Conservation (phyloP, 1,140 invertebrate species). For the Pseudomyrmex pallidus region DNA sequence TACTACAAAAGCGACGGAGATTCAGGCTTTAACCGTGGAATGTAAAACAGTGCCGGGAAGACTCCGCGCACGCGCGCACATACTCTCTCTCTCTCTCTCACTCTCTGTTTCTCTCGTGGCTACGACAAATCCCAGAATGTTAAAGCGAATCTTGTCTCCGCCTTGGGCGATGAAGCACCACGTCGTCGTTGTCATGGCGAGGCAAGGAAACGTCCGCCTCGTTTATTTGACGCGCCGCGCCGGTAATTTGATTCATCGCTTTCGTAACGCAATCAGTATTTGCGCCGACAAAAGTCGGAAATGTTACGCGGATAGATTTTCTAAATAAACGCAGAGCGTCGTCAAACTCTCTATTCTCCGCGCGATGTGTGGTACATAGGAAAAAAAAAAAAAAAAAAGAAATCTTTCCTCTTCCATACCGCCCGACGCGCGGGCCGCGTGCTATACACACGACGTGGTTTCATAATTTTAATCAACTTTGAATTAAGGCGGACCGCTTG, state of each 20-base stretch:
- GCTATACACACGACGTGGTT: conserved; percentile 3
- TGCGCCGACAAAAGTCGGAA: conserved; percentile 41
- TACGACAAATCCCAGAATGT: conserved; percentile 58
- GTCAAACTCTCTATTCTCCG: too few relatives aligned
- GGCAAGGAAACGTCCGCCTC: conserved; percentile 49
- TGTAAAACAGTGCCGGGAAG: conserved; percentile 46
- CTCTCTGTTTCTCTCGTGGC: not conserved
- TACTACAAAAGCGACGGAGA: conserved; percentile 37
- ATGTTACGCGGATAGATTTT: conserved; percentile 18
- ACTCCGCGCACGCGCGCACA: conserved; percentile 1
- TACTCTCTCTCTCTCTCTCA: too few relatives aligned
- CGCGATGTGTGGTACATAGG: too few relatives aligned
- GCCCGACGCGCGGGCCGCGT: not conserved
- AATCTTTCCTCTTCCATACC: not conserved
- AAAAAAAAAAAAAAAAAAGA: not conserved
- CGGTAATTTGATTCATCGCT: conserved; percentile 41
- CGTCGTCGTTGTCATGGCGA: conserved; percentile 1
- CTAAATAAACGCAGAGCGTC: not conserved
- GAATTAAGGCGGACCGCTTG: conserved; percentile 8
- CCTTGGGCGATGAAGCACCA: conserved; percentile 43
- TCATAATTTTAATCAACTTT: conserved; percentile 48
- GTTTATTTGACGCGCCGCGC: conserved; percentile 44
- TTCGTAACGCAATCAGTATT: conserved; percentile 38
- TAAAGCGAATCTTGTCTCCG: conserved; percentile 46
- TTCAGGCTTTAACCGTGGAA: conserved; percentile 53